A percentile compares a stretch with the other conserved stretches of the same genome.
Conservation (phyloP, 2,888 invertebrate species). For the Elegia similella region DNA sequence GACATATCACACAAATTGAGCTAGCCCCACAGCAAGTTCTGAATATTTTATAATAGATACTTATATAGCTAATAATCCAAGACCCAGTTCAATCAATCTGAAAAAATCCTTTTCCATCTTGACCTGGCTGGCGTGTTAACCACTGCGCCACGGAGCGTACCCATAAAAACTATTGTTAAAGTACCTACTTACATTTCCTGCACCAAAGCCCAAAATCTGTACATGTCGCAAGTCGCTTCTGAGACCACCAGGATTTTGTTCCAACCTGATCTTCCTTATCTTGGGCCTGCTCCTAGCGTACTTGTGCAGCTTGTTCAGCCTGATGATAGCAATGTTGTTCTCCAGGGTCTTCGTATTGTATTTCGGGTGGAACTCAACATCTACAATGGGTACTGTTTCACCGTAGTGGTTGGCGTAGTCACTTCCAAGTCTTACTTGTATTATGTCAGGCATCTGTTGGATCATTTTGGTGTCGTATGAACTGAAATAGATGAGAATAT, state of each 20-base stretch:
- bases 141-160: too few relatives aligned
- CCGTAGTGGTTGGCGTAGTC: conserved; percentile 53
- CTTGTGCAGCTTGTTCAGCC: conserved; percentile 41
- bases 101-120: too few relatives aligned
- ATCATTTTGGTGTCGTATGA: background rate
- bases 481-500: conserved; percentile 14
- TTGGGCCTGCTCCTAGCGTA: conserved; percentile 31
- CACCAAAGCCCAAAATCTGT: background rate
- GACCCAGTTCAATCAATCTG: too few relatives aligned
- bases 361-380: conserved; percentile 61
- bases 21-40: too few relatives aligned
- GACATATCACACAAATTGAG: too few relatives aligned
- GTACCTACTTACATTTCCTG: conserved; percentile 2
- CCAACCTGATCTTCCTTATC: conserved; percentile 49
- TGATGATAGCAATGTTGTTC: conserved; percentile 57
- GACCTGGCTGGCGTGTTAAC: too few relatives aligned
- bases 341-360: conserved; percentile 55
- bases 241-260: conserved; percentile 10
- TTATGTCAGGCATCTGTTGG: background rate
- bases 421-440: conserved; percentile 52
- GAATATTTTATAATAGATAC: too few relatives aligned
- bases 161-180: too few relatives aligned
- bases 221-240: background rate
- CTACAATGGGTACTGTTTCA: conserved; percentile 50
- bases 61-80: too few relatives aligned